Evolutionary conservation across 2,113 vertebrate genomes (phyloP), one percentile per base, ranked within the genome.

Genomic region (Dipodomys merriami): DNA sequence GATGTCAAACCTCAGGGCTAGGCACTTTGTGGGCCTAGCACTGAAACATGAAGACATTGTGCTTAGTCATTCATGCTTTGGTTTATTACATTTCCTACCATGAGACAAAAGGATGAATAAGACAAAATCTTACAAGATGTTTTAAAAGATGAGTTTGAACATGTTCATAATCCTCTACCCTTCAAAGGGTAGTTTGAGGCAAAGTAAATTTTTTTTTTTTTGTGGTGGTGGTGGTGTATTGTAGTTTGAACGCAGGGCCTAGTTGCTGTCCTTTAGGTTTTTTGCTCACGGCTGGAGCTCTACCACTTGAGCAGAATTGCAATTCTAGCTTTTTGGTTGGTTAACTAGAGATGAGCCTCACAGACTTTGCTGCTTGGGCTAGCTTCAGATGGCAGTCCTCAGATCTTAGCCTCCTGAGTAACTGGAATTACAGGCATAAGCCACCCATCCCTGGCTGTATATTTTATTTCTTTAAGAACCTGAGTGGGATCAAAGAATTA

Each of bases 81-180:
- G 64, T 72, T 90, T 88, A 84, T 71, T 57, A 53, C 16, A 49
- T 84, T 77, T 92, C 81, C 57, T 91, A 62, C 53, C 71, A 72
- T 67, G 33, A 93, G 39, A n/a, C 46, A 57, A 89, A 92, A 94
- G 74, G 60, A 72, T 80, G 74, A 83, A 1, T 13, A 65, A 83
- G 16, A 83, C 33, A 27, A 25, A 29, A 27, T 84, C 46, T 65
- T 13, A 27, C 0, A 53, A 77, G 57, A 22, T 60, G 81, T 72
- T 78, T 60, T 81, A 23, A 22, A 71, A 87, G 35, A 67, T 23
- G 30, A 71, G 69, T 80, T 33, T 49, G 85, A 67, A 46, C 71
- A 57, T 83, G 86, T 33, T 27, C 20, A 46, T 46, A 90, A 93
- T 57, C 29, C 35, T 79, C 60, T 72, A 30, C 39, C 76, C 84